These are phyloP conservation scores for Eledona agricola DNA, from an alignment of 2,888 invertebrate species.

Conservation along the genomic window DNA sequence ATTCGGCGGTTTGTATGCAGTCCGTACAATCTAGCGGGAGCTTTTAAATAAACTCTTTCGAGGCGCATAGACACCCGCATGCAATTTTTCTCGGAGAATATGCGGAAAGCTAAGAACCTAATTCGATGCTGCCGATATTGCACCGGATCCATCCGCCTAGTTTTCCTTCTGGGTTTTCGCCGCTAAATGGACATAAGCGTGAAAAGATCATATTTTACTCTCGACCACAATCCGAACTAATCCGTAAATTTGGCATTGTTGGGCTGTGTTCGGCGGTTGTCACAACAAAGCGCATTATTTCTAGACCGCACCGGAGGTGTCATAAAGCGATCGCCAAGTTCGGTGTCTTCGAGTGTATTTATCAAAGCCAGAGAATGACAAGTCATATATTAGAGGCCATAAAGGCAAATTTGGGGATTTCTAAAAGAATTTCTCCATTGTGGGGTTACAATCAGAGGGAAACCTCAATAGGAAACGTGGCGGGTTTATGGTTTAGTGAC, in stretches of 20 bases:
- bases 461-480: constrained; percentile 27
- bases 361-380: constrained; percentile 47
- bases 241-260: constrained; percentile 27
- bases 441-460: constrained; percentile 38
- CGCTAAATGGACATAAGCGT: constrained; percentile 4
- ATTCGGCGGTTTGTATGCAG: constrained; percentile 43
- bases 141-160: too few species aligned
- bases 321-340: constrained; percentile 35
- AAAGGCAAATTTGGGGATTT: constrained; percentile 53
- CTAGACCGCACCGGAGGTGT: constrained; percentile 31
- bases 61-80: constrained; percentile 20
- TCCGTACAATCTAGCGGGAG: constrained; percentile 21
- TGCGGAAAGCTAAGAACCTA: constrained; percentile 27
- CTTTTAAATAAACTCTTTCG: constrained; percentile 33
- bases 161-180: too few species aligned
- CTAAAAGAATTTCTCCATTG: constrained; percentile 53
- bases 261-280: constrained; percentile 28
- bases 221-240: constrained; percentile 15
- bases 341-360: constrained; percentile 46
- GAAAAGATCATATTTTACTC: constrained; percentile 21
- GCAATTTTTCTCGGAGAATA: constrained; percentile 31
- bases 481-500: constrained; percentile 30
- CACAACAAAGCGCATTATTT: constrained; percentile 31
- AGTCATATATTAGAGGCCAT: constrained; percentile 53
- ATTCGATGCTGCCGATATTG: constrained; percentile 30